Evolutionary conservation across 2,888 invertebrate species (phyloP).

Genomic region (Drosophila kokeensis): DNA sequence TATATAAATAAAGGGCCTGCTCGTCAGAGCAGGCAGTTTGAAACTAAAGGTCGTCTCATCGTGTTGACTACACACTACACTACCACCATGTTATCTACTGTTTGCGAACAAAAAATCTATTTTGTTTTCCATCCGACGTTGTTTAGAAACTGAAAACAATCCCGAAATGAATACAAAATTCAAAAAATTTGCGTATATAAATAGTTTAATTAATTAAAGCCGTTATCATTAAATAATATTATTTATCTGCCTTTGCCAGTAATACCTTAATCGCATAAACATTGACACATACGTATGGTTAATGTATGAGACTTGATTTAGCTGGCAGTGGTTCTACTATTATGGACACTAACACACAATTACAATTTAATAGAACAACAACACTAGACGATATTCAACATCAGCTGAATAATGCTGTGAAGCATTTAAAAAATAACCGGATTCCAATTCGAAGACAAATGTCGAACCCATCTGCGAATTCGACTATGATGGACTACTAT

Average conservation of each 20-base stretch:
- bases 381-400: constrained; percentile 90
- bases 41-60: no score
- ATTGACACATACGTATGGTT: not conserved
- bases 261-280: not conserved
- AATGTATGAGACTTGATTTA: not conserved
- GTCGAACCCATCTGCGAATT: not conserved
- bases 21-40: no score
- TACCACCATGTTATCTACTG: no score
- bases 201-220: no score
- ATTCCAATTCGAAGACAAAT: constrained; percentile 18
- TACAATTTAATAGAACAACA: constrained; percentile 87
- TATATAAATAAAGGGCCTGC: no score
- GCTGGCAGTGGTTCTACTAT: not conserved
- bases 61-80: no score
- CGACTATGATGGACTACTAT: not conserved
- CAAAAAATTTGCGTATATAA: no score
- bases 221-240: not conserved
- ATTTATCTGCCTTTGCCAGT: not conserved
- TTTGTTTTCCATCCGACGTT: no score
- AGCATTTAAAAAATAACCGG: not conserved
- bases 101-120: no score
- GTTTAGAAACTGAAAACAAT: no score
- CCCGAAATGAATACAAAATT: no score
- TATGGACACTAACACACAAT: not conserved
- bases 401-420: constrained; percentile 85